These are phyloP conservation scores for Andrena marginata DNA, from an alignment of 2,888 invertebrate genomes.

Conservation along the genomic window DNA sequence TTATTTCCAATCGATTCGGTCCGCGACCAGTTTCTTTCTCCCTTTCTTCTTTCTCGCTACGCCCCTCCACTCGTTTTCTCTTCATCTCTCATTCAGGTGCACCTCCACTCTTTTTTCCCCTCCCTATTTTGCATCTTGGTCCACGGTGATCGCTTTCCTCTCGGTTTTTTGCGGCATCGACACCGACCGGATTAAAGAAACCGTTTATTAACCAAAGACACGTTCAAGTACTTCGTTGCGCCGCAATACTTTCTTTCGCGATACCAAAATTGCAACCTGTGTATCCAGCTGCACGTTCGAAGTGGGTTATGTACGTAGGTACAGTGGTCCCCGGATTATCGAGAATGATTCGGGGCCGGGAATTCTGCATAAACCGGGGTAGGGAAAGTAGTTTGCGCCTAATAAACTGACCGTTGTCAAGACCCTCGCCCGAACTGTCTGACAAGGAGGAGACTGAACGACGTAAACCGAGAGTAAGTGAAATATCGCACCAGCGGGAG, in stretches of 20 bases:
- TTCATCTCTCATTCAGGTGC: constrained; percentile 54
- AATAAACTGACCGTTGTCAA: too few relatives aligned
- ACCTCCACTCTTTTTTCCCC: constrained; percentile 25
- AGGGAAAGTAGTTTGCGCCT: too few relatives aligned
- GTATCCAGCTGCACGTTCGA: constrained; percentile 33
- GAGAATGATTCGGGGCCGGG: too few relatives aligned
- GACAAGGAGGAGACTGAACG: too few relatives aligned
- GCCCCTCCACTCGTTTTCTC: constrained; percentile 22
- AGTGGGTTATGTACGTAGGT: constrained; percentile 44
- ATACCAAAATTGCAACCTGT: constrained; percentile 32
- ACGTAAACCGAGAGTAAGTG: too few relatives aligned
- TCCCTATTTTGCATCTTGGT: neutral
- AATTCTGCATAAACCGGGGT: too few relatives aligned
- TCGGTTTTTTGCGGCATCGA: constrained; percentile 39
- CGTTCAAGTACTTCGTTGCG: constrained; percentile 23
- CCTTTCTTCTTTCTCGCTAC: constrained; percentile 27
- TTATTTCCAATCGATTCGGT: constrained; percentile 77
- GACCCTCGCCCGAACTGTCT: too few relatives aligned
- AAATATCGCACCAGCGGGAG: too few relatives aligned
- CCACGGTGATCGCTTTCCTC: neutral
- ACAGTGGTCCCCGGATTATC: too few relatives aligned
- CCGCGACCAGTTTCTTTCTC: constrained; percentile 61
- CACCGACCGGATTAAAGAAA: constrained; percentile 61
- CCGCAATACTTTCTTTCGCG: constrained; percentile 27
- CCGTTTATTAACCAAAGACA: constrained; percentile 56